phyloP scores from a whole-genome alignment of 1,140 invertebrate genomes.

The Aporrectodea caliginosa region DNA sequence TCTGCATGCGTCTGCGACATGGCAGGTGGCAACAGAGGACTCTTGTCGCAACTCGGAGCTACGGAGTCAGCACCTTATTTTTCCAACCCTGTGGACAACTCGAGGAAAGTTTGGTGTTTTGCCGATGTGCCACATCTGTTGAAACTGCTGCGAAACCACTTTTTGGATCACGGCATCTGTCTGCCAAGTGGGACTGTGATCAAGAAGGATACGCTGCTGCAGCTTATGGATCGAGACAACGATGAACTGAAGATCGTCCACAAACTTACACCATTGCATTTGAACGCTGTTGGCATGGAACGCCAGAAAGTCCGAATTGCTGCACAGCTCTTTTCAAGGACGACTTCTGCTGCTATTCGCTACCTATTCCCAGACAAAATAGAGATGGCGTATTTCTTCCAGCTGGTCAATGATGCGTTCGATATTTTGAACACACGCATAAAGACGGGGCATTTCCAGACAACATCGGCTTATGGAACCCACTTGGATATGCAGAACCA shows the following conservation, averaged over 20 bases:
- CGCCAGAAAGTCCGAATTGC: neutral
- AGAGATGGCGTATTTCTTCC: neutral
- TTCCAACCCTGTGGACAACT: neutral
- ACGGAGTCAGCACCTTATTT: neutral
- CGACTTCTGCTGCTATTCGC: neutral
- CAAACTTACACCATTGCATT: neutral
- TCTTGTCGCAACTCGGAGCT: neutral
- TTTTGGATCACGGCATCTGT: neutral
- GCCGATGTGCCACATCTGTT: neutral
- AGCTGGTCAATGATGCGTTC: neutral
- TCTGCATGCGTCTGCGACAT: neutral
- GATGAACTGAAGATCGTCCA: neutral
- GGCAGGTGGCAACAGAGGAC: neutral
- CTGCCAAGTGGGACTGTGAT: neutral
- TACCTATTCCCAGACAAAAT: too few relatives aligned
- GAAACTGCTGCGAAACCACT: neutral
- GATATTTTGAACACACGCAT: neutral
- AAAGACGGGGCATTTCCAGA: neutral
- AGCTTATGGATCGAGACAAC: neutral
- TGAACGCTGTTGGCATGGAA: neutral
- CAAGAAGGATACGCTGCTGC: neutral
- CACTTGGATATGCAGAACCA: neutral
- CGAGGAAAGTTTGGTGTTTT: neutral
- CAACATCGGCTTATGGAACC: neutral
- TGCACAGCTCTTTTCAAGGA: neutral